Percentiles rank a stretch among this genome's conserved stretches.
These are phyloP conservation scores for Channa argus DNA, from an alignment of 2,113 vertebrate species.

Conservation along the genomic window DNA sequence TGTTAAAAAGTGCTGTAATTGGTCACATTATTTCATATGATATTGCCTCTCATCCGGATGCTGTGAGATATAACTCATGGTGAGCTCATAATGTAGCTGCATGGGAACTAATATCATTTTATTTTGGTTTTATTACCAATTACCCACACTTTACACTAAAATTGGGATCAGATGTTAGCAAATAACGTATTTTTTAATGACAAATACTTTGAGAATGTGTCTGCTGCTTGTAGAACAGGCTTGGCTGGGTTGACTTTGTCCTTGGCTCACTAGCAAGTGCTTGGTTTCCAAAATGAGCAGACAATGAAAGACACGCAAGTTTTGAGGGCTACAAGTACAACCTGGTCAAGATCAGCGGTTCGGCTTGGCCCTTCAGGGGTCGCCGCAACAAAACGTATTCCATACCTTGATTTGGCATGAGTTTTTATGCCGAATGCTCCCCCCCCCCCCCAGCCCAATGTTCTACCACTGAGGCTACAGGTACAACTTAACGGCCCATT, in stretches of 20 bases:
- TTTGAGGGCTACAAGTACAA: slow-evolving; percentile 15
- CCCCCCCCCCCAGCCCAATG: no score
- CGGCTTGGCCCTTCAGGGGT: no score
- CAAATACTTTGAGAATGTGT: slow-evolving; percentile 6
- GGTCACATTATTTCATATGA: slow-evolving; percentile 28
- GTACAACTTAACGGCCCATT: slow-evolving; percentile 1
- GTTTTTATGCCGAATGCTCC: no score
- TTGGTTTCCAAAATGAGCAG: slow-evolving; percentile 35
- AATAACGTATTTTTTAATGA: background rate
- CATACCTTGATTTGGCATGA: no score
- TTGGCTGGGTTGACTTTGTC: slow-evolving; percentile 14
- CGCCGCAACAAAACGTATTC: no score
- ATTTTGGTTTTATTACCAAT: no score
- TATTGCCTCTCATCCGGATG: slow-evolving; percentile 33
- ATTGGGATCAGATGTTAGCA: background rate
- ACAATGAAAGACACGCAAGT: slow-evolving; percentile 11
- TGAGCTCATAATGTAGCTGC: slow-evolving; percentile 28
- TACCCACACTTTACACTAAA: slow-evolving; percentile 2
- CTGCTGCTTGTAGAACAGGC: slow-evolving; percentile 4
- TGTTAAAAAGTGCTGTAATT: slow-evolving; percentile 29
- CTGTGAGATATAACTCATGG: background rate
- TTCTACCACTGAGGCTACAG: background rate
- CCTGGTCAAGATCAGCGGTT: no score
- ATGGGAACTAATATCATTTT: background rate
- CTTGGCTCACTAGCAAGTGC: slow-evolving; percentile 25